Evolutionary conservation across 2,888 invertebrate genomes (phyloP).

Genomic region (Neocrepidodera transversa): DNA sequence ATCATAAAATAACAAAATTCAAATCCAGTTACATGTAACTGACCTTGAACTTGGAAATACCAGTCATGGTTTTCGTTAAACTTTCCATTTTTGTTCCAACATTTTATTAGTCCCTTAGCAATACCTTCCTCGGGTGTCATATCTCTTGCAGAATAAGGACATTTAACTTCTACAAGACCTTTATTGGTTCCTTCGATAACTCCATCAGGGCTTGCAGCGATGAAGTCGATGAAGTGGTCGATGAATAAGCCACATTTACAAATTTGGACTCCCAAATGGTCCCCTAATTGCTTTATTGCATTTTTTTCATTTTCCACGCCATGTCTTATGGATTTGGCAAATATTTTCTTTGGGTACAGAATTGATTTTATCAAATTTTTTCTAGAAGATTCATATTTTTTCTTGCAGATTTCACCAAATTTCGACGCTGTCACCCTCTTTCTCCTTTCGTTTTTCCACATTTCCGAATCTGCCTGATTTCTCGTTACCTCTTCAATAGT

Average conservation of each 20-base stretch:
- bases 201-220: too few relatives aligned
- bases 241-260: background rate
- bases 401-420: too few relatives aligned
- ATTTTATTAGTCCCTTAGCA: slow-evolving; percentile 3
- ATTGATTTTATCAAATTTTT: slow-evolving; percentile 5
- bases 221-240: background rate
- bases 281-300: background rate
- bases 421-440: slow-evolving; percentile 12
- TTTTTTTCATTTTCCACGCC: background rate
- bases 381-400: background rate
- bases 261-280: background rate
- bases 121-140: slow-evolving; percentile 1
- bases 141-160: slow-evolving; percentile 9
- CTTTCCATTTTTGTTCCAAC: slow-evolving; percentile 3
- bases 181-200: slow-evolving; percentile 6
- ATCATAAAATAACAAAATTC: background rate
- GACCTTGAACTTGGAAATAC: slow-evolving; percentile 1
- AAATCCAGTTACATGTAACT: slow-evolving; percentile 1
- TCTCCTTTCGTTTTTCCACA: slow-evolving; percentile 16
- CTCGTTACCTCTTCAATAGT: slow-evolving; percentile 3
- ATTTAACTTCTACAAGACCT: background rate
- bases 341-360: slow-evolving; percentile 1
- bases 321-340: background rate
- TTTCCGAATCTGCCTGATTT: slow-evolving; percentile 1
- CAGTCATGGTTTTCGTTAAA: slow-evolving; percentile 1